phyloP scores from a whole-genome alignment of 2,797 vertebrate genomes.

The Falco cherrug region DNA sequence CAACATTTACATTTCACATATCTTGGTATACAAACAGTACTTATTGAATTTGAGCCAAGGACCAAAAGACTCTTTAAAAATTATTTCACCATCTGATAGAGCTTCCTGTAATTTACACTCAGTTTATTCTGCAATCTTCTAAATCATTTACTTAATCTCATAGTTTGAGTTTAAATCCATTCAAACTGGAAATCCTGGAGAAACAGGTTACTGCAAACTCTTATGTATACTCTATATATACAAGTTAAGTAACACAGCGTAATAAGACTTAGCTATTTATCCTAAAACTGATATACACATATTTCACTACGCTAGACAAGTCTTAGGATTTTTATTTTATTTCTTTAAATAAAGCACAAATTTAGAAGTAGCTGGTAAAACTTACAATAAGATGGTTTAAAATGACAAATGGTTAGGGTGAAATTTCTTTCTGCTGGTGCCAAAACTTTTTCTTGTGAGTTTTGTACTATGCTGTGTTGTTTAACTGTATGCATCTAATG shows the following conservation, averaged over 20 bases:
- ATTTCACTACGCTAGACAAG: conserved; percentile 75
- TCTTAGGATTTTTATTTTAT: conserved; percentile 70
- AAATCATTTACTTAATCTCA: conserved; percentile 68
- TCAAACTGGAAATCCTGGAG: conserved; percentile 72
- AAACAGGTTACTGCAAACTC: conserved; percentile 78
- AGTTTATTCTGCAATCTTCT: conserved; percentile 68
- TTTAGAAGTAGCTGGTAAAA: conserved; percentile 77
- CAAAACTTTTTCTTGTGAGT: conserved; percentile 62
- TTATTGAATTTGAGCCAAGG: conserved; percentile 81
- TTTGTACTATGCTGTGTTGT: conserved; percentile 71
- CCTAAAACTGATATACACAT: conserved; percentile 75
- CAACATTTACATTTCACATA: conserved; percentile 89
- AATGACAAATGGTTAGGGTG: conserved; percentile 74
- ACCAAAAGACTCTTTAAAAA: conserved; percentile 74
- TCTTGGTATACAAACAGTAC: conserved; percentile 85
- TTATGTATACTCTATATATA: conserved; percentile 78
- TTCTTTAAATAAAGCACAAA: conserved; percentile 76
- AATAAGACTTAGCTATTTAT: conserved; percentile 73
- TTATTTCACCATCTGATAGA: conserved; percentile 75
- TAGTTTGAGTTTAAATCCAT: conserved; percentile 69
- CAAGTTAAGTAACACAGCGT: conserved; percentile 79
- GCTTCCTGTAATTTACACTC: conserved; percentile 75
- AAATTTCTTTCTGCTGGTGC: conserved; percentile 70
- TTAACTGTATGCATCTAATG: conserved; percentile 65
- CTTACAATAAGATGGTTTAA: conserved; percentile 55